phyloP scores from a whole-genome alignment of 1,140 invertebrate genomes.

The Sycophila sp. region DNA sequence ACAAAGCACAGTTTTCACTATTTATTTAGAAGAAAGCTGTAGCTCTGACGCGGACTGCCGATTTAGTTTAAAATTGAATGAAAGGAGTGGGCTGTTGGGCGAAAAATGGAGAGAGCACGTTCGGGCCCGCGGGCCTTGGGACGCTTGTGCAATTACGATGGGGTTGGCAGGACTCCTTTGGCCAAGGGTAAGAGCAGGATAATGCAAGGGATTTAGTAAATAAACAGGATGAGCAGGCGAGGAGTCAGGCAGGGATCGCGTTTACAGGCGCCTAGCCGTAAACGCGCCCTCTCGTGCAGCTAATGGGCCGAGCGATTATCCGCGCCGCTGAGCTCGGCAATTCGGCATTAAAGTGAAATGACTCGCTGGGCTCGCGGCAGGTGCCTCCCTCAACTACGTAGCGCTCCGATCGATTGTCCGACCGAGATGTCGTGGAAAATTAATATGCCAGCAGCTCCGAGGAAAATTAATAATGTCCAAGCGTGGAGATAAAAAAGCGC shows the following conservation, averaged over 20 bases:
- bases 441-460: too few relatives aligned
- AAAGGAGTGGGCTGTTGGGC: neutral
- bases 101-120: neutral
- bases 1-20: too few relatives aligned
- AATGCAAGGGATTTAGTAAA: too few relatives aligned
- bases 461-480: too few relatives aligned
- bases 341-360: neutral
- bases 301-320: neutral
- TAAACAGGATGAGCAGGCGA: too few relatives aligned
- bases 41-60: constrained; percentile 43
- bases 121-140: too few relatives aligned
- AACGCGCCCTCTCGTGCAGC: neutral
- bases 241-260: too few relatives aligned
- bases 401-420: too few relatives aligned
- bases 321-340: neutral
- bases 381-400: too few relatives aligned
- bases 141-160: neutral
- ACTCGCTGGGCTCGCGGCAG: neutral
- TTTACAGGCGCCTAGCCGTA: neutral
- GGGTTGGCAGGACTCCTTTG: neutral
- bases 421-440: too few relatives aligned
- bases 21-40: constrained; percentile 43
- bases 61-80: neutral
- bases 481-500: too few relatives aligned
- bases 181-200: neutral